phyloP scores from a whole-genome alignment of 2,888 invertebrate species.

The Microplitis manilae region DNA sequence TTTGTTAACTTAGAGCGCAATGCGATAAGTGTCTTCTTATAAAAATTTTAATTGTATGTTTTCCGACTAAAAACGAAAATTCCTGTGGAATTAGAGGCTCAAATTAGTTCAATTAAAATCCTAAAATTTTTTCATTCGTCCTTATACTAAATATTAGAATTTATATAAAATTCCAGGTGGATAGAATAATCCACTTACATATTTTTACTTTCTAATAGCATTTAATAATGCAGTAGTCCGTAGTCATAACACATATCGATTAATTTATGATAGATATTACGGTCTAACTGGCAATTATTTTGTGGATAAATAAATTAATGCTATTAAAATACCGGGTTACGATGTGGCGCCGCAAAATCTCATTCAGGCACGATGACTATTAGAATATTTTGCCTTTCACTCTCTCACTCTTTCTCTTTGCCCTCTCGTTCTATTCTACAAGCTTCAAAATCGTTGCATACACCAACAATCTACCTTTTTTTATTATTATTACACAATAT shows the following conservation, averaged over 20 bases:
- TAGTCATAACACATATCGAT: slow-evolving; percentile 16
- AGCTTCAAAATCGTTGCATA: background rate
- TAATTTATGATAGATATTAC: slow-evolving; percentile 36
- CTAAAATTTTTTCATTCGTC: no score
- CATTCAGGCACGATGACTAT: slow-evolving; percentile 26
- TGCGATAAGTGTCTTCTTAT: no score
- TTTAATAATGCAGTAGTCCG: slow-evolving; percentile 18
- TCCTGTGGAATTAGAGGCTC: no score
- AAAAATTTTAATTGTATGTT: no score
- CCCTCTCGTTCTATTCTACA: background rate
- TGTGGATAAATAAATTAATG: slow-evolving; percentile 33
- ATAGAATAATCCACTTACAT: background rate
- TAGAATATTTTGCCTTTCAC: slow-evolving; percentile 15
- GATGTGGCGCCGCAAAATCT: slow-evolving; percentile 27
- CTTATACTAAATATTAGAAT: no score
- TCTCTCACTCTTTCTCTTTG: background rate
- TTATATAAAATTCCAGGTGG: background rate
- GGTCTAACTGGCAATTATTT: slow-evolving; percentile 35
- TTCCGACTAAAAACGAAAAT: no score
- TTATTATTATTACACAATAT: no score
- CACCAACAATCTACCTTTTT: background rate
- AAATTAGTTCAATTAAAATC: no score
- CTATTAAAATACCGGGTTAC: slow-evolving; percentile 22
- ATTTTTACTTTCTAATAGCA: slow-evolving; percentile 8
- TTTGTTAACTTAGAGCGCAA: no score